Conservation (phyloP, 2,888 invertebrate genomes). For the Desoria tigrina region DNA sequence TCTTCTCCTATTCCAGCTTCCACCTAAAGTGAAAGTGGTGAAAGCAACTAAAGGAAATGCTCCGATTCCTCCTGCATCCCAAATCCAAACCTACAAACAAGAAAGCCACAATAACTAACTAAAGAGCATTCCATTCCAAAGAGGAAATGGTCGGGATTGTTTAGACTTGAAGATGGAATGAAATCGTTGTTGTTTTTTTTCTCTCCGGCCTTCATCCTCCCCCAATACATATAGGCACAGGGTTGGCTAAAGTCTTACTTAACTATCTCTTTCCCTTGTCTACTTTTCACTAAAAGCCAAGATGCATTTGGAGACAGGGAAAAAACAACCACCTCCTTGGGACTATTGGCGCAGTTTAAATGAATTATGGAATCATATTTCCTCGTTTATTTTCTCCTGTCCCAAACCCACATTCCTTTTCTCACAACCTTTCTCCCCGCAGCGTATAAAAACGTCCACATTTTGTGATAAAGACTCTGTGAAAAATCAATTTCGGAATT, state of each 20-base stretch:
- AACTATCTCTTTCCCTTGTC: neutral
- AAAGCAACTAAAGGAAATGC: too few species aligned
- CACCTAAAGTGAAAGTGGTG: too few species aligned
- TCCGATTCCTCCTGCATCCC: too few species aligned
- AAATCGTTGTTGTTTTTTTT: neutral
- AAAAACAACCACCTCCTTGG: conserved; percentile 2
- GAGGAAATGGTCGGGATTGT: too few species aligned
- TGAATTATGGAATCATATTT: conserved; percentile 47
- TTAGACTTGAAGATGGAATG: too few species aligned
- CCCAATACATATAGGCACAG: too few species aligned
- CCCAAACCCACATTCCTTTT: conserved; percentile 21
- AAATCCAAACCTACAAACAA: too few species aligned
- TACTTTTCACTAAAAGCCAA: conserved; percentile 8
- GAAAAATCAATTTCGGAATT: conserved; percentile 16
- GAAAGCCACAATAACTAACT: too few species aligned
- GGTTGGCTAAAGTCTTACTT: too few species aligned
- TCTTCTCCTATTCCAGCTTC: neutral
- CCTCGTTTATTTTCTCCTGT: conserved; percentile 30
- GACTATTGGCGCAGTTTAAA: conserved; percentile 22
- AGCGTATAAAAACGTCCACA: conserved; percentile 14
- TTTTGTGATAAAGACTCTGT: conserved; percentile 13
- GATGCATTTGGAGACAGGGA: neutral
- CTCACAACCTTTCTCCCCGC: conserved; percentile 19
- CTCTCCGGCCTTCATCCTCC: conserved; percentile 5
- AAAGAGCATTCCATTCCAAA: too few species aligned